Evolutionary conservation across 2,113 vertebrate genomes (phyloP), one percentile per base, ranked within the genome.

Genomic region (Noctilio leporinus): DNA sequence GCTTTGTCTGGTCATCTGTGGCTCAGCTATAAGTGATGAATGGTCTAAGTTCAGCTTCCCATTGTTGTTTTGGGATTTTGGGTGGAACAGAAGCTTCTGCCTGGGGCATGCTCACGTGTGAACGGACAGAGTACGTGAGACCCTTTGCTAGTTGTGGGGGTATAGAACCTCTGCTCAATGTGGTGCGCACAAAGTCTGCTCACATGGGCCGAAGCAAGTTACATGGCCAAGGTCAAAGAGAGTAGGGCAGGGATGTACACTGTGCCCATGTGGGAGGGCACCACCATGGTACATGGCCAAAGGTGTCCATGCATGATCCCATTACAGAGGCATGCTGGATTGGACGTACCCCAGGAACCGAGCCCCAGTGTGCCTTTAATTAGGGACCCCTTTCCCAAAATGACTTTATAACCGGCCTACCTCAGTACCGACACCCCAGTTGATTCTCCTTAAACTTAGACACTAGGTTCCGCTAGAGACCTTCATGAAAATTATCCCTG

Each of bases 71-170:
- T 81, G 51, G n/a, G 59, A 45, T 9, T 38, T 40, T 45, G 45
- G 7, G 43, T 33, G 7, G 28, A 81, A 45, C 65, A 35, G 55
- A 6, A 19, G 10, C 38, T 26, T 4, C 17, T 30, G 33, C 26
- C 57, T 26, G 70, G 40, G 65, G 20, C 22, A 4, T 2, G 2
- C 33, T 30, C 4, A 2, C 15, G 3, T 0, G 9, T 45, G 43
- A n/a, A 62, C 22, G 28, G 14, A 17, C 33, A 12, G 40, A 47
- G 49, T 11, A 7, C 4, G 12, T 5, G n/a, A 47, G 30, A 14
- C n/a, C 24, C 26, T 3, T 5, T 2, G 35, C 7, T 26, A 53
- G 35, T 10, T 10, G 7, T 30, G 19, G 6, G 6, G 9, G 3
- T 15, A 6, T 30, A 38, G 73, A 22, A 2, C 1, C 51, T 73